A percentile compares a stretch with the other conserved stretches of the same genome.
These are phyloP conservation scores for Emmelina monodactyla DNA, from an alignment of 2,888 invertebrate species.

Conservation along the genomic window DNA sequence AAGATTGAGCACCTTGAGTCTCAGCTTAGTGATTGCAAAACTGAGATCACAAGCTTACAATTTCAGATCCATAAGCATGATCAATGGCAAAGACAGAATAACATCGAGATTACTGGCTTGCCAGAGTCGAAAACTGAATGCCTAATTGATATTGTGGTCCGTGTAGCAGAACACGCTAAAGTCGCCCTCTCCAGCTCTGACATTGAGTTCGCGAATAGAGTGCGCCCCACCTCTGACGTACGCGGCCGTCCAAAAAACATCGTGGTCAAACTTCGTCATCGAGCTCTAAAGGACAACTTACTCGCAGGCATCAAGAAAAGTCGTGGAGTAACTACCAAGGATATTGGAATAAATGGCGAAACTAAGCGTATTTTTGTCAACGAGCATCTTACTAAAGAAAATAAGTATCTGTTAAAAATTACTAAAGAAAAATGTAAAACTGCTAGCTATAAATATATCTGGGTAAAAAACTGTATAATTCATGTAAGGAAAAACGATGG, in stretches of 20 bases:
- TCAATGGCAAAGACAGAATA: neutral
- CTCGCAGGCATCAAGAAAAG: slow-evolving; percentile 2
- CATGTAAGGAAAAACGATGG: neutral
- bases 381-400: slow-evolving; percentile 4
- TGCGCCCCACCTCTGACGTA: neutral
- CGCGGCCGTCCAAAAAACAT: neutral
- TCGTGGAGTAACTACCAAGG: slow-evolving; percentile 1
- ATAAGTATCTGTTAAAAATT: slow-evolving; percentile 2
- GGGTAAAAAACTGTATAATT: neutral
- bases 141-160: neutral
- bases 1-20: too few relatives aligned
- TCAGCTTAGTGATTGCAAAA: too few relatives aligned
- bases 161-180: neutral
- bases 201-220: neutral
- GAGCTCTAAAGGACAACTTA: slow-evolving; percentile 3
- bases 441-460: neutral
- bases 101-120: neutral
- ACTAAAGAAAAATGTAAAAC: too few relatives aligned
- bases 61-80: too few relatives aligned
- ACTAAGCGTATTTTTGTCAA: slow-evolving; percentile 2
- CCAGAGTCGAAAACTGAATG: neutral
- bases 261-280: neutral
- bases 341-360: slow-evolving; percentile 3
- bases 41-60: too few relatives aligned
- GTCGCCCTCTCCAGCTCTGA: neutral